phyloP scores from a whole-genome alignment of 2,888 invertebrate genomes.

The Mylabris sibirica region DNA sequence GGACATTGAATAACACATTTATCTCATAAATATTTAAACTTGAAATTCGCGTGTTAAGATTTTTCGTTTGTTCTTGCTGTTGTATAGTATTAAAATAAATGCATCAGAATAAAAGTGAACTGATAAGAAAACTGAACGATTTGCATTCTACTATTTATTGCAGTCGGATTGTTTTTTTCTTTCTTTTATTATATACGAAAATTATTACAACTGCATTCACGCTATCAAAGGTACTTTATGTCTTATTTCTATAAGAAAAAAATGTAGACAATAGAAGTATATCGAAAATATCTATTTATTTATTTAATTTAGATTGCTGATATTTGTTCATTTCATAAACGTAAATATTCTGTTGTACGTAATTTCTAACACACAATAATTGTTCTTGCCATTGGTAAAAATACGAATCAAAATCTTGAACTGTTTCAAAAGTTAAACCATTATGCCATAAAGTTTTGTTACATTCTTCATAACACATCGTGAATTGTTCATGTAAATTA shows the following conservation, averaged over 20 bases:
- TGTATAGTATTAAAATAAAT: conserved; percentile 20
- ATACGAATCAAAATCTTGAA: conserved; percentile 54
- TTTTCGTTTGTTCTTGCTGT: conserved; percentile 17
- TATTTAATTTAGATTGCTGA: conserved; percentile 26
- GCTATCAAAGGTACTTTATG: neutral
- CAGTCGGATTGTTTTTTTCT: conserved; percentile 17
- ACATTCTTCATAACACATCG: conserved; percentile 49
- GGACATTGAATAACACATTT: conserved; percentile 19
- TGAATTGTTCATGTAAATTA: conserved; percentile 38
- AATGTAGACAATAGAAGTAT: no score
- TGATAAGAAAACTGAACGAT: conserved; percentile 24
- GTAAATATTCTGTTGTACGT: conserved; percentile 58
- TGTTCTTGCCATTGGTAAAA: conserved; percentile 54
- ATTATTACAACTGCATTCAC: conserved; percentile 15
- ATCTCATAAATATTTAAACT: conserved; percentile 16
- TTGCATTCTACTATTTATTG: conserved; percentile 30
- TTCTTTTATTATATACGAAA: conserved; percentile 14
- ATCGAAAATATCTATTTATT: neutral
- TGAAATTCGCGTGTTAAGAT: conserved; percentile 18
- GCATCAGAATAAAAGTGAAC: conserved; percentile 21
- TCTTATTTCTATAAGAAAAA: neutral
- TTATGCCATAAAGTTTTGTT: conserved; percentile 49
- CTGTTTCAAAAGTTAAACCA: conserved; percentile 49
- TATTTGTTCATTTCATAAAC: conserved; percentile 54
- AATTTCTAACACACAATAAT: conserved; percentile 52